Evolutionary conservation across 2,888 invertebrate genomes (phyloP), one percentile per base, ranked within the genome.

Genomic region (Leptopilina syphax): DNA sequence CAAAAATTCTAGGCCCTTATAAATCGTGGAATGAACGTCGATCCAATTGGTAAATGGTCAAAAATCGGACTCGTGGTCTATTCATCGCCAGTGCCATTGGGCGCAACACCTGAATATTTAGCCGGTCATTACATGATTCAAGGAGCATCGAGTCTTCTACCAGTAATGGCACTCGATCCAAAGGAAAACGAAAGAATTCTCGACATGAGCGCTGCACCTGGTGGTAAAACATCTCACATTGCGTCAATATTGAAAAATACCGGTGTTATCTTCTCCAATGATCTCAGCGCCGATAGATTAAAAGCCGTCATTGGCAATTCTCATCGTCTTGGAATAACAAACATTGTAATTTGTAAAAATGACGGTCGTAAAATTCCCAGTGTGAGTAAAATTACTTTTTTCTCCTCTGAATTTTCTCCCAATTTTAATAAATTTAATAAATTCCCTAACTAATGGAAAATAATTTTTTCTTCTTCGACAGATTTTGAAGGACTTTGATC

Each of bases 191-290:
- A 99, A 92, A 94, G 96, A 84, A 95, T 99, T 84, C 93, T 99
- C 54, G 99, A 99, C 90, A 97, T 99, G 98, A 97, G 98, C 91
- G 96, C 99, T 0, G 99, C 99, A 0, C 99, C 99, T 0, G 99
- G 99, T 70, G 99, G 99, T 9, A 99, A 99, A 93, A 98, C 99
- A 0, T 98, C 98, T 0, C 98, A 99, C 92, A 98, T 99, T 82
- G 97, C 98, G 77, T 96, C 99, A 0, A 93, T 99, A 12, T 99
- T 99, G 99, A 98, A 98, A 92, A 99, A 99, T 91, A 99, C 99
- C 0, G 99, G 99, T 0, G 95, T 96, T 1, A 91, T 99, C 50
- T 98, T 99, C 92, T 97, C 99, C 4, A 99, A 99, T 92, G 99
- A 99, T 91, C 95, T 96, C 0, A 98, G 98, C 91, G 95, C 95